Evolutionary conservation across 2,113 vertebrate genomes (phyloP), one percentile per base, ranked within the genome.

Genomic region (Amia ocellicauda): DNA sequence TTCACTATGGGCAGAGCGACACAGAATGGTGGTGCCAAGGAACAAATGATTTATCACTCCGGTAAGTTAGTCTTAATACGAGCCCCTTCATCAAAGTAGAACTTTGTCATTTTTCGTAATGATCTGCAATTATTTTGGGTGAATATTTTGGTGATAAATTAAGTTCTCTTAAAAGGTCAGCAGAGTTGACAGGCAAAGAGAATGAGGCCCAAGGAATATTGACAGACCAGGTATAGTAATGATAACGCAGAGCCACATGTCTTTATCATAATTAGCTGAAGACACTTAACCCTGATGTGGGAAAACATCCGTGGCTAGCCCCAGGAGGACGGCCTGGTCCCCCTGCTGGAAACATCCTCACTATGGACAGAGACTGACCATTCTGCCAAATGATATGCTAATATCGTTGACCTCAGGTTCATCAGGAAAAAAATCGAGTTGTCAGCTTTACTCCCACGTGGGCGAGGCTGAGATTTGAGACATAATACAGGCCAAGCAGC

Each of bases 101-200:
- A 65, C 77, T 69, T 71, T 79, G 75, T 73, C 78, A 81, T 81
- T 80, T 80, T 78, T 75, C 79, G 75, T 80, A 80, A 81, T 79
- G 79, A 79, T 79, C 83, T 83, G 79, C 77, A 79, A 85, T 82
- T 78, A 86, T 85, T 85, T 86, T 80, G 80, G 80, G 84, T 69
- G 75, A 79, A 81, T 78, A 78, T 77, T 83, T 85, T 85, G 74
- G 85, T 83, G 80, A 85, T 85, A 80, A 75, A 86, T 86, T 79
- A 67, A 66, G 76, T 67, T 70, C 81, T 83, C 80, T 80, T 83
- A 83, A 83, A 75, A 79, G 79, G 72, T 83, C 84, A 85, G 81
- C 78, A 83, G 81, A 79, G 80, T 54, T 64, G 66, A 66, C 62
- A 63, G 58, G 20, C 11, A 24, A 19, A 56, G 41, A 62, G 52